Conservation (phyloP, 2,113 vertebrate genomes). For the Tenrec ecaudatus region DNA sequence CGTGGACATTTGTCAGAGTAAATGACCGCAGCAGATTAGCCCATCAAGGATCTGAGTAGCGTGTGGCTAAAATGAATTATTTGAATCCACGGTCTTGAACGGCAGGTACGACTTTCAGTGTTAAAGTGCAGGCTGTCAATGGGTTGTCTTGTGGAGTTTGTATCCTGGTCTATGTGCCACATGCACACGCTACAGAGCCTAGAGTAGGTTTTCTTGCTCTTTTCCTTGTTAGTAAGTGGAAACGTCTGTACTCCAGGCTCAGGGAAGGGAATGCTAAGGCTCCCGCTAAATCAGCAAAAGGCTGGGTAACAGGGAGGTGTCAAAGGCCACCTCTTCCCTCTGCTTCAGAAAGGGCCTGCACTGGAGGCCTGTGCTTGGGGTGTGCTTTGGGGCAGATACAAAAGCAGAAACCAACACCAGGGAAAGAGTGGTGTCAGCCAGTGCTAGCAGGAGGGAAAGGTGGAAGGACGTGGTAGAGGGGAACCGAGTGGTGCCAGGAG, state of each 20-base stretch:
- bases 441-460: not conserved
- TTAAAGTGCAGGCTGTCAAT: not conserved
- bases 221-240: slow-evolving; percentile 7
- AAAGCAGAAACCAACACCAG: slow-evolving; percentile 18
- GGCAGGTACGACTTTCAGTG: not conserved
- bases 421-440: not conserved
- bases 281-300: not conserved
- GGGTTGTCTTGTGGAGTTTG: slow-evolving; percentile 7
- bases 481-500: not conserved
- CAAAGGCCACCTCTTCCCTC: not conserved
- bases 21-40: slow-evolving; percentile 59
- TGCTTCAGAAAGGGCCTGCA: slow-evolving; percentile 28
- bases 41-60: slow-evolving; percentile 53
- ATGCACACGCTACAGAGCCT: not conserved
- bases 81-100: slow-evolving; percentile 39
- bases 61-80: slow-evolving; percentile 59
- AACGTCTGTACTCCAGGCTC: slow-evolving; percentile 37
- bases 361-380: not conserved
- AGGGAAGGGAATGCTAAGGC: not conserved
- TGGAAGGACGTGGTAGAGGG: not conserved
- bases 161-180: not conserved
- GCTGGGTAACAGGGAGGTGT: not conserved
- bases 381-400: not conserved
- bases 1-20: slow-evolving; percentile 69
- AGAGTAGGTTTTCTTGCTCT: slow-evolving; percentile 12